Evolutionary conservation across 2,113 vertebrate species (phyloP).

Genomic region (Lichenostomus cassidix): DNA sequence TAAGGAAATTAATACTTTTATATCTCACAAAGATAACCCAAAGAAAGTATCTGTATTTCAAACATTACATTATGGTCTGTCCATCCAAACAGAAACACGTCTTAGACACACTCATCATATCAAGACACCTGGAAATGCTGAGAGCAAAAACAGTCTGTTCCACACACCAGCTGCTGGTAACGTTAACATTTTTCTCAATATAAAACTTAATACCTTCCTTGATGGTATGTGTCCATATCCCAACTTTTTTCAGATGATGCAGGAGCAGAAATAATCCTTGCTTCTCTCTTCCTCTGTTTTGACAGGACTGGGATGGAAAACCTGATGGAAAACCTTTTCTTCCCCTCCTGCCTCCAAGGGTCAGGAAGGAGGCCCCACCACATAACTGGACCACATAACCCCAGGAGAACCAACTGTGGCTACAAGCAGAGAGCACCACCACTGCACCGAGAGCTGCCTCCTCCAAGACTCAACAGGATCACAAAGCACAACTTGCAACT

Average conservation of each 20-base stretch:
- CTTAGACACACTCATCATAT: neutral
- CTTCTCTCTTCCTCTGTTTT: neutral
- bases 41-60: neutral
- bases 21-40: neutral
- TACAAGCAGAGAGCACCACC: neutral
- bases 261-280: neutral
- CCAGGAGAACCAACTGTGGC: neutral
- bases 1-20: neutral
- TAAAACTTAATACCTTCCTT: neutral
- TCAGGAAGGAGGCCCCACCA: neutral
- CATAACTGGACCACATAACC: neutral
- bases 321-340: neutral
- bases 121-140: neutral
- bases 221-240: neutral
- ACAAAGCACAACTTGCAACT: neutral
- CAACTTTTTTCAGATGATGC: neutral
- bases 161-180: neutral
- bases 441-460: accelerated
- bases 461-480: neutral
- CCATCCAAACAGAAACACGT: neutral
- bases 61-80: neutral
- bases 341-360: neutral
- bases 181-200: neutral
- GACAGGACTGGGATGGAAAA: neutral
- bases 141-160: neutral